phyloP scores from a whole-genome alignment of 2,113 vertebrate genomes.

The Takifugu bimaculatus region DNA sequence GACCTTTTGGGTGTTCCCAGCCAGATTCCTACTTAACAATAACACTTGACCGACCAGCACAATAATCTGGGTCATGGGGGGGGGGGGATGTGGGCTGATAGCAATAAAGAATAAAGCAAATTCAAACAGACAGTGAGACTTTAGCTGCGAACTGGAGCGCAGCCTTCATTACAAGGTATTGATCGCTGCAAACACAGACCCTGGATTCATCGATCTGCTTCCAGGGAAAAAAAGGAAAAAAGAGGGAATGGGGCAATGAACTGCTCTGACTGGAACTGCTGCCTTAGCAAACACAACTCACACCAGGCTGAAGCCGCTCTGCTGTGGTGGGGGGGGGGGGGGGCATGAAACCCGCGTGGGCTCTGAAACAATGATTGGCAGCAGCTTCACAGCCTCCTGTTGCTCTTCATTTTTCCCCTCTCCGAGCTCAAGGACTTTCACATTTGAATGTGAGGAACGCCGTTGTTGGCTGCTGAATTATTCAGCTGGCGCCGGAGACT shows the following conservation, averaged over 20 bases:
- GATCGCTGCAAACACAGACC: constrained; percentile 82
- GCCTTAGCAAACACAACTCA: constrained; percentile 26
- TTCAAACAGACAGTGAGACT: constrained; percentile 58
- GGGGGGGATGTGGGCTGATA: constrained; percentile 58
- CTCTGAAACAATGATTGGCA: constrained; percentile 3
- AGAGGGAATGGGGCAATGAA: constrained; percentile 19
- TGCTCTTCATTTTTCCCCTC: constrained; percentile 30
- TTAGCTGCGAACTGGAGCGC: constrained; percentile 71
- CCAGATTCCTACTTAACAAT: constrained; percentile 32
- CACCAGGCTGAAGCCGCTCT: neutral
- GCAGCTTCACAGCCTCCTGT: constrained; percentile 13
- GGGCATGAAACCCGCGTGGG: constrained; percentile 29
- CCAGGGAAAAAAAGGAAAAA: constrained; percentile 34
- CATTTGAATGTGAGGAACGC: constrained; percentile 43
- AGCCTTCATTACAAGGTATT: constrained; percentile 82
- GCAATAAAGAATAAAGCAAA: constrained; percentile 67
- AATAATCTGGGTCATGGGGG: constrained; percentile 62
- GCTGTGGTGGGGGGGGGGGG: constrained; percentile 26
- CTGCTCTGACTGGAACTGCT: constrained; percentile 35
- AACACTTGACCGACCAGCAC: constrained; percentile 57
- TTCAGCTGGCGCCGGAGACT: constrained; percentile 26
- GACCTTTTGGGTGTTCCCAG: constrained; percentile 9
- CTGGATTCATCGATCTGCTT: constrained; percentile 75
- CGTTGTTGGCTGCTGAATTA: constrained; percentile 46
- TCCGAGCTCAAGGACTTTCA: constrained; percentile 20